Evolutionary conservation across 2,113 vertebrate species (phyloP).

Genomic region (Meriones unguiculatus): DNA sequence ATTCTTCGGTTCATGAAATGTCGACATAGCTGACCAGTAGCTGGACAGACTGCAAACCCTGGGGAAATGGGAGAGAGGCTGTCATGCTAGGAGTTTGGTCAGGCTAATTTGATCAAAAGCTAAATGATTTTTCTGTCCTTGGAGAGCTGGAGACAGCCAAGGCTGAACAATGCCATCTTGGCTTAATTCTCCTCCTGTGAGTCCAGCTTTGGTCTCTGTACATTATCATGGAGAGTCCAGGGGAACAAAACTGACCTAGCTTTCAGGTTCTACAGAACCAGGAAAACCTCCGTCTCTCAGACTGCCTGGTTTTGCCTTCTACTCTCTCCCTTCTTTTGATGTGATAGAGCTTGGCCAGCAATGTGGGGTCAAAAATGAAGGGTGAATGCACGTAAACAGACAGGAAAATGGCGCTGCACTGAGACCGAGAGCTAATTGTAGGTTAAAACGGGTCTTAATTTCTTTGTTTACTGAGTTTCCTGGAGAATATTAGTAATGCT

Average conservation of each 20-base stretch:
- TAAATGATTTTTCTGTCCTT: neutral
- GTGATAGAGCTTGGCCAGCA: neutral
- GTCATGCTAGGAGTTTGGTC: neutral
- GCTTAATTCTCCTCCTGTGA: fast-evolving
- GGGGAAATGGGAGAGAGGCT: neutral
- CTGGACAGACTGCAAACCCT: neutral
- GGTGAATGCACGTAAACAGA: neutral
- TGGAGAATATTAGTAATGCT: neutral
- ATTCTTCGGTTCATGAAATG: neutral
- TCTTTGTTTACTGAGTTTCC: neutral
- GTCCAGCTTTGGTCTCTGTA: neutral
- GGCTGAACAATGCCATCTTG: neutral
- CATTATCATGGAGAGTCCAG: neutral
- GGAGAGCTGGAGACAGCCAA: neutral
- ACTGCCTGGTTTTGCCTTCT: neutral
- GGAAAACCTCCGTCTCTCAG: neutral
- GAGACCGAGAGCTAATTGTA: neutral
- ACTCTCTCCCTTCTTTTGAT: conserved; percentile 23
- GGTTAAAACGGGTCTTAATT: neutral
- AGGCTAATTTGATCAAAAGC: neutral
- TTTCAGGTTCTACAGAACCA: neutral
- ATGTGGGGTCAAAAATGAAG: neutral
- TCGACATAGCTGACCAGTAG: neutral
- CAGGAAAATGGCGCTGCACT: neutral
- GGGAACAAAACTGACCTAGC: neutral